Percentiles rank a stretch among this genome's conserved stretches.
phyloP scores from a whole-genome alignment of 2,113 vertebrate species.

The Kryptolebias marmoratus region DNA sequence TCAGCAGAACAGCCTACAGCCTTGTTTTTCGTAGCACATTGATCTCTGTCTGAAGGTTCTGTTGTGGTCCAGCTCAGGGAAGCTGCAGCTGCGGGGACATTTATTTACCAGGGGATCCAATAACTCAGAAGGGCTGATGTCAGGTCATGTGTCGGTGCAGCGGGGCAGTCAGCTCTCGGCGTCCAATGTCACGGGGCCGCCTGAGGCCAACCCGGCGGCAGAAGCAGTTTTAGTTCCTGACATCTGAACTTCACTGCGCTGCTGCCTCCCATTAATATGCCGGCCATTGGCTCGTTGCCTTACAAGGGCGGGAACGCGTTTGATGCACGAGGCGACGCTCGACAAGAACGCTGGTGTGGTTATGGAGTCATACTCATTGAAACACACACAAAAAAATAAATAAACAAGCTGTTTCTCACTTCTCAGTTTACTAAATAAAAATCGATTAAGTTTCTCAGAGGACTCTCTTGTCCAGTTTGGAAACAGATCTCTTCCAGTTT shows the following conservation, averaged over 20 bases:
- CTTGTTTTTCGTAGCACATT: no score
- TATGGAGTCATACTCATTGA: background rate
- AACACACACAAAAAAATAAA: background rate
- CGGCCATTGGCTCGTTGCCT: slow-evolving; percentile 36
- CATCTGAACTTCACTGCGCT: slow-evolving; percentile 27
- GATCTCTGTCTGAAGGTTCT: background rate
- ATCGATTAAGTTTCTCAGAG: no score
- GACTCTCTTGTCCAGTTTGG: no score
- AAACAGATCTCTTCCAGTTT: background rate
- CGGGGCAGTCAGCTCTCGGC: background rate
- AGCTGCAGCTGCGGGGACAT: slow-evolving; percentile 13
- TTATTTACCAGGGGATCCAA: slow-evolving; percentile 19
- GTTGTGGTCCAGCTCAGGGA: background rate
- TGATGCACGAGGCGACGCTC: slow-evolving; percentile 22
- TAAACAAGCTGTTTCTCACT: background rate
- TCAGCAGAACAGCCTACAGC: no score
- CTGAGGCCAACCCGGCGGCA: slow-evolving; percentile 24
- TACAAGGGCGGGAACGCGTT: slow-evolving; percentile 65
- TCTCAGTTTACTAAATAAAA: background rate
- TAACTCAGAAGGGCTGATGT: slow-evolving; percentile 28
- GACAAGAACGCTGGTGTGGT: background rate
- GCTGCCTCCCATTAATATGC: slow-evolving; percentile 14
- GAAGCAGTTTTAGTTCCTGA: slow-evolving; percentile 32
- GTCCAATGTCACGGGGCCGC: slow-evolving; percentile 28
- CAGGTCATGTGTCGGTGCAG: slow-evolving; percentile 8